phyloP scores from a whole-genome alignment of 2,113 vertebrate genomes.

The Apaloderma vittatum region DNA sequence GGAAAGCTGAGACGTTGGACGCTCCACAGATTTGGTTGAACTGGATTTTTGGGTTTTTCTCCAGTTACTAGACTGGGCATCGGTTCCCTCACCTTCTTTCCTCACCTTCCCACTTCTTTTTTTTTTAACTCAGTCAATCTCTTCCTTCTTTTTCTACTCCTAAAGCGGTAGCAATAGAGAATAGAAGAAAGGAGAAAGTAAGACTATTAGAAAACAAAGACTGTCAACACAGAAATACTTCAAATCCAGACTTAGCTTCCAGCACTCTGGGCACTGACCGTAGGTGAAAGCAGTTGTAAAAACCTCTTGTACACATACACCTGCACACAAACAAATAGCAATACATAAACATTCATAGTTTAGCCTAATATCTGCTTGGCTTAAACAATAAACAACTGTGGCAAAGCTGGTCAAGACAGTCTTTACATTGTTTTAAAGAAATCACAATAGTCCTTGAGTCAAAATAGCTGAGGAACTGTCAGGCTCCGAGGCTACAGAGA shows the following conservation, averaged over 20 bases:
- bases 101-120: rapidly evolving
- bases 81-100: neutral
- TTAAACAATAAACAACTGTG: neutral
- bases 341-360: neutral
- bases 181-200: neutral
- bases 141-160: neutral
- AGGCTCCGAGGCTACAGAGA: neutral
- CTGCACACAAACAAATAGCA: neutral
- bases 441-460: neutral
- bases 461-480: neutral
- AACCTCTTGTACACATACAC: neutral
- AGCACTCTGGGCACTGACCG: neutral
- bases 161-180: neutral
- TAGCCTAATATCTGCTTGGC: neutral
- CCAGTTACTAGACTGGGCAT: neutral
- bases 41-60: neutral
- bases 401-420: neutral
- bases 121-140: neutral
- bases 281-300: neutral
- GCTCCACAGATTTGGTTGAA: neutral
- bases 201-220: neutral
- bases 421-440: neutral
- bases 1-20: neutral
- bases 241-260: neutral
- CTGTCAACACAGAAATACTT: neutral